Conservation (phyloP, 2,797 vertebrate genomes). For the Otolemur crassicaudatus region DNA sequence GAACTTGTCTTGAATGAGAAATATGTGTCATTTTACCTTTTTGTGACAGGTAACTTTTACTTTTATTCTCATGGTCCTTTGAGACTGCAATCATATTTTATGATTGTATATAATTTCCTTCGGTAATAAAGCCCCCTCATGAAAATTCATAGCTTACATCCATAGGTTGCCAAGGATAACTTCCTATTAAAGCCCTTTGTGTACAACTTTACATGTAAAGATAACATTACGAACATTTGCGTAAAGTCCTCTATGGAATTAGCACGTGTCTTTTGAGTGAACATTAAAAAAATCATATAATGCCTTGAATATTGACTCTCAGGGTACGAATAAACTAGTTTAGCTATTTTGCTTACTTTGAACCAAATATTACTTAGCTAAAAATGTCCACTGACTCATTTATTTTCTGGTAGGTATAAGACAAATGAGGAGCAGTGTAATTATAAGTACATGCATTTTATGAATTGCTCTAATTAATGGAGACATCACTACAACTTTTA, state of each 20-base stretch:
- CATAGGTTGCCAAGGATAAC: conserved; percentile 51
- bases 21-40: conserved; percentile 31
- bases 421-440: not conserved
- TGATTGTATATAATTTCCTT: not conserved
- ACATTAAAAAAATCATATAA: not conserved
- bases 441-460: conserved; percentile 33
- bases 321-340: not conserved
- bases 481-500: not conserved
- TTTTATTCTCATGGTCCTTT: not conserved
- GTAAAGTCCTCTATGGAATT: not conserved
- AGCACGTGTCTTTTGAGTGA: not conserved
- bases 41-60: not conserved
- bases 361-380: conserved; percentile 14
- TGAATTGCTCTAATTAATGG: not conserved
- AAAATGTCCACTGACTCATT: not conserved
- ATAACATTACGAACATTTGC: conserved; percentile 37
- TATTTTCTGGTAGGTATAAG: not conserved
- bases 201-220: conserved; percentile 49
- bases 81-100: not conserved
- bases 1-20: conserved; percentile 13
- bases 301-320: not conserved
- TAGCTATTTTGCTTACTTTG: conserved; percentile 9
- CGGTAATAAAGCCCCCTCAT: conserved; percentile 1
- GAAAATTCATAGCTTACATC: conserved; percentile 34
- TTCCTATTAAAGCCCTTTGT: conserved; percentile 29